phyloP scores from a whole-genome alignment of 1,140 invertebrate genomes.

The Eubasilissa regina region DNA sequence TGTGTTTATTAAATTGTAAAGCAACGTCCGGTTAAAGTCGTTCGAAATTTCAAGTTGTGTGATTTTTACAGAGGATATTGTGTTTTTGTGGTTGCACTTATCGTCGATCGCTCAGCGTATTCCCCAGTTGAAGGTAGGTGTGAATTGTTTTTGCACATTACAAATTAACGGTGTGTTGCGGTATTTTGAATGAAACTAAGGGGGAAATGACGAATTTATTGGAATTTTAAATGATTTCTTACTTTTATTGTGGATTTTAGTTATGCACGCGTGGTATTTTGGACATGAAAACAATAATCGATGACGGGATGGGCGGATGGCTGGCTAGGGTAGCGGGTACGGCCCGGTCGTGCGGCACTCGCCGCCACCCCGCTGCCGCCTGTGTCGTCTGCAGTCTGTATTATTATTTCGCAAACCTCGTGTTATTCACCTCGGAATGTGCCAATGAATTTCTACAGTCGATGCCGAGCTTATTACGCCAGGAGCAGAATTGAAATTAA shows the following conservation, averaged over 20 bases:
- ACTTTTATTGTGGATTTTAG: not conserved
- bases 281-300: not conserved
- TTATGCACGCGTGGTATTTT: not conserved
- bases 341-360: not conserved
- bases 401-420: not conserved
- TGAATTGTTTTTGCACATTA: constrained; percentile 26
- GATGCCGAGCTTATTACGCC: too few species aligned
- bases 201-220: not conserved
- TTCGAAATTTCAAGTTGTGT: constrained; percentile 11
- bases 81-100: constrained; percentile 23
- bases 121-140: constrained; percentile 21
- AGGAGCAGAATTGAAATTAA: too few species aligned
- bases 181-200: not conserved
- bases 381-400: not conserved
- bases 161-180: not conserved
- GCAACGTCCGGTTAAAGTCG: constrained; percentile 9
- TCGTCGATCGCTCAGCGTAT: not conserved
- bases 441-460: not conserved
- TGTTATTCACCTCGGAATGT: constrained; percentile 20
- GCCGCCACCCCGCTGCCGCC: not conserved
- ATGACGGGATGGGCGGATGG: constrained; percentile 5
- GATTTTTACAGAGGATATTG: constrained; percentile 36
- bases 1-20: constrained; percentile 1
- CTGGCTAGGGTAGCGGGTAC: not conserved
- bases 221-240: not conserved